Base-by-base conservation (phyloP, 2,888 invertebrate genomes). In the Sphaerophoria rueppellii region DNA sequence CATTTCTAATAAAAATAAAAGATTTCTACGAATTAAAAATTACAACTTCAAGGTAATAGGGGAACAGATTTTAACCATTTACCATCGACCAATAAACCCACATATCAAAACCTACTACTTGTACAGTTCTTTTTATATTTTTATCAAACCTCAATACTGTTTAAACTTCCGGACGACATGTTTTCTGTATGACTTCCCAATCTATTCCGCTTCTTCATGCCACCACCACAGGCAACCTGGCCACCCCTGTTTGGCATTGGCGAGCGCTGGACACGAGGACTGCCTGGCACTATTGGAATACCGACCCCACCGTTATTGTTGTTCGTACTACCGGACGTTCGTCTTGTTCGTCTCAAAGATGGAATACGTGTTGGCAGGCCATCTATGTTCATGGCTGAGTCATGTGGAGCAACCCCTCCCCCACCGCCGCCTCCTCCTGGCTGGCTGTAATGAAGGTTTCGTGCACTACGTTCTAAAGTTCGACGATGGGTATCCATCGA, bases 151-250 rank as follows among this genome's bases (percentile, higher is more conserved):
- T 92, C 92, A 90, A 92, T 92, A 90, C 92, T 92, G 90, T 92
- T 92, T 50, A 92, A 89, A 88, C 92, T 92, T 79, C 92, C 92
- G 67, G 92, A 91, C 9, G 92, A 92, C 80, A 92, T 91, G 87
- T 92, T 92, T 87, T 92, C 91, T 85, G 90, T 90, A 87, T 91
- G 91, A 87, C 91, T 92, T 87, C 92, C 92, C 61, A 92, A 88
- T 4, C 92, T 91, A 57, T 90, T 90, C 16, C 91, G 90, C 86
- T 91, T 91, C 78, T 91, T 91, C 83, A 90, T 88, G 0, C 76
- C 77, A 46, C 82, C 82, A 12, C 72, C 72, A 12, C 58, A 73
- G 24, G 80, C 75, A n/a, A 61, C 77, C 34, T 82, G 72, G 7
- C 75, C 79, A 4, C 91, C 89, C 9, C 92, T 89, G 43, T 89